phyloP scores from a whole-genome alignment of 2,888 invertebrate species.

The Gortyna flavago region DNA sequence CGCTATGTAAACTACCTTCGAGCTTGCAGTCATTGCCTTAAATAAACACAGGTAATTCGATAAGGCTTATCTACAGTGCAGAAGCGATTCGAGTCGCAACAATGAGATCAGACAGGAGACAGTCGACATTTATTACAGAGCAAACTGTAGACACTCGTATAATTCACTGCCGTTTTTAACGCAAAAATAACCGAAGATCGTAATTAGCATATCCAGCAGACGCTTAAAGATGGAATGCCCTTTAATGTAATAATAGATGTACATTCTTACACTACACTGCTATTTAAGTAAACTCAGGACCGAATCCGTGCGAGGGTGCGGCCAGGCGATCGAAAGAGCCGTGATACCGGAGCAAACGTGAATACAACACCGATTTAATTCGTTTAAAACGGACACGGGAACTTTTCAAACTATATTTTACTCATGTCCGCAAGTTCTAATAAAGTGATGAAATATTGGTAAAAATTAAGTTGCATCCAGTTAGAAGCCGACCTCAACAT shows the following conservation, averaged over 20 bases:
- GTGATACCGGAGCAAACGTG: slow-evolving; percentile 20
- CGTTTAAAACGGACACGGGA: background rate
- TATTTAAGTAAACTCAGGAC: slow-evolving; percentile 64
- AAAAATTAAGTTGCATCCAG: background rate
- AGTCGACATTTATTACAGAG: slow-evolving; percentile 26
- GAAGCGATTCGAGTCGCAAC: background rate
- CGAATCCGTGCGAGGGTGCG: slow-evolving; percentile 61
- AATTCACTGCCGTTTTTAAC: slow-evolving; percentile 64
- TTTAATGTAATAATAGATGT: slow-evolving; percentile 64
- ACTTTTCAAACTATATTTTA: background rate
- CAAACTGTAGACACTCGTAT: slow-evolving; percentile 42
- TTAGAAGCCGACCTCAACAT: background rate
- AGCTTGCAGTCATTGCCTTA: background rate
- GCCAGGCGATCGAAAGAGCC: slow-evolving; percentile 52
- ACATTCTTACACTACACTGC: slow-evolving; percentile 69
- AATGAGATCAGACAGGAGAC: background rate
- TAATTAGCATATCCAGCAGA: slow-evolving; percentile 74
- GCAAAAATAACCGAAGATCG: slow-evolving; percentile 68
- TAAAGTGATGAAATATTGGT: background rate
- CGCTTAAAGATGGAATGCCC: slow-evolving; percentile 68
- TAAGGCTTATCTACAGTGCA: background rate
- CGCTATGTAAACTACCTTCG: too few relatives aligned
- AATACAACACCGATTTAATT: slow-evolving; percentile 32
- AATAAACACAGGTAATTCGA: background rate
- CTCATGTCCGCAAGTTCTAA: background rate